These are phyloP conservation scores for Branchipolynoe longqiensis DNA, from an alignment of 2,888 invertebrate genomes.

Conservation along the genomic window DNA sequence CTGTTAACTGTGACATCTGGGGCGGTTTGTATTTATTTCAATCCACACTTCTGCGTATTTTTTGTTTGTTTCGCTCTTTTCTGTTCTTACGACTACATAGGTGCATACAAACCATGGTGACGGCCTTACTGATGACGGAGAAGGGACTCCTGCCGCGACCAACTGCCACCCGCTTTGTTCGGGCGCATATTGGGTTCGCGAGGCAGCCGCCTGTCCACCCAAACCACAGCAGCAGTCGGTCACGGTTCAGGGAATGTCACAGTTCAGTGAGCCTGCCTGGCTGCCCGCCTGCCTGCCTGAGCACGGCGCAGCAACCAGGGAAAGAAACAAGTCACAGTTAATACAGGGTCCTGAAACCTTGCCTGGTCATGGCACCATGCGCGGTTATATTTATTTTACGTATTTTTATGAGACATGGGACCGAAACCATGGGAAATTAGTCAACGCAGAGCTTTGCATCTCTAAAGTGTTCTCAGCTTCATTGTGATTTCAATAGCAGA, in stretches of 20 bases:
- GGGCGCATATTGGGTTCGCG: conserved; percentile 21
- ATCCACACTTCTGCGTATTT: no score
- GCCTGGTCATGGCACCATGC: no score
- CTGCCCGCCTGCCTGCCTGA: conserved; percentile 13
- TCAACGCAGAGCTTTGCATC: no score
- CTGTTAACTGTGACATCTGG: conserved; percentile 44
- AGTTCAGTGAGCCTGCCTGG: no score
- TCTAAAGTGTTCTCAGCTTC: no score
- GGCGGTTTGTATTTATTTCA: no score
- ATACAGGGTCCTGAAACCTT: background rate
- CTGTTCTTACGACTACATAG: conserved; percentile 11
- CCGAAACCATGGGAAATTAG: no score
- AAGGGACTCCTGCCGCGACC: conserved; percentile 28
- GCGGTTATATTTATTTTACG: no score
- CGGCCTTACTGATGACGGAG: conserved; percentile 44
- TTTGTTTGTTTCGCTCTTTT: no score
- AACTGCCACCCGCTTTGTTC: background rate
- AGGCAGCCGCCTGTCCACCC: background rate
- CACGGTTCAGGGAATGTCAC: conserved; percentile 35
- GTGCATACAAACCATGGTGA: conserved; percentile 51
- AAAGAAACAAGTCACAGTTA: conserved; percentile 48
- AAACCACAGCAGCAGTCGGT: conserved; percentile 28
- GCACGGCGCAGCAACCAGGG: conserved; percentile 53
- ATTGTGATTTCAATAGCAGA: no score
- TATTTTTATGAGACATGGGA: no score